Percentiles rank a stretch among this genome's conserved stretches.
Conservation (phyloP, 2,888 invertebrate species). For the Ctena decussata region DNA sequence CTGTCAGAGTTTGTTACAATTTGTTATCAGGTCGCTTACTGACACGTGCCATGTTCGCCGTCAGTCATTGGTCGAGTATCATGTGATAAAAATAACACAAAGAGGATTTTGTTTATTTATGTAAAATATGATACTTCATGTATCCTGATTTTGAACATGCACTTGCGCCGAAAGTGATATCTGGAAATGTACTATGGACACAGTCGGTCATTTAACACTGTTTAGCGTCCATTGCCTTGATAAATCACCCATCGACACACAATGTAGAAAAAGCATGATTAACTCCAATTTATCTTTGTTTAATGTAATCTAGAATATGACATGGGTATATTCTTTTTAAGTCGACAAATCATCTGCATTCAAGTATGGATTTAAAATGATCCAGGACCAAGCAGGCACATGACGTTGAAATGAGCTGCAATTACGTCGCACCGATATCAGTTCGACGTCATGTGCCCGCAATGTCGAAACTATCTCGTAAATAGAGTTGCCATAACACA, state of each 20-base stretch:
- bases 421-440: too few species aligned
- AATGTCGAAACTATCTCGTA: too few species aligned
- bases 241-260: not conserved
- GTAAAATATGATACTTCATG: conserved; percentile 12
- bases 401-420: too few species aligned
- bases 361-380: too few species aligned
- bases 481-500: too few species aligned
- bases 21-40: not conserved
- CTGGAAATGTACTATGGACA: not conserved
- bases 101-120: conserved; percentile 10
- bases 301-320: not conserved
- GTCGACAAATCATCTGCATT: too few species aligned
- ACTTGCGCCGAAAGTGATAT: not conserved
- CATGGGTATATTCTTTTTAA: not conserved
- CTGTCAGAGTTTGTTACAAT: conserved; percentile 6
- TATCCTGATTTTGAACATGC: conserved; percentile 3
- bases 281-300: not conserved
- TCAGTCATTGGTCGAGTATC: conserved; percentile 13
- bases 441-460: too few species aligned
- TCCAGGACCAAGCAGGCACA: too few species aligned
- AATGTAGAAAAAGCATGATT: not conserved
- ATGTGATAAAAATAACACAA: conserved; percentile 15
- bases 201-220: not conserved
- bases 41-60: conserved; percentile 19
- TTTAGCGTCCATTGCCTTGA: not conserved